A percentile compares a stretch with the other conserved stretches of the same genome.
These are phyloP conservation scores for Solenodon paradoxus DNA, from an alignment of 2,113 vertebrate species.

Conservation along the genomic window DNA sequence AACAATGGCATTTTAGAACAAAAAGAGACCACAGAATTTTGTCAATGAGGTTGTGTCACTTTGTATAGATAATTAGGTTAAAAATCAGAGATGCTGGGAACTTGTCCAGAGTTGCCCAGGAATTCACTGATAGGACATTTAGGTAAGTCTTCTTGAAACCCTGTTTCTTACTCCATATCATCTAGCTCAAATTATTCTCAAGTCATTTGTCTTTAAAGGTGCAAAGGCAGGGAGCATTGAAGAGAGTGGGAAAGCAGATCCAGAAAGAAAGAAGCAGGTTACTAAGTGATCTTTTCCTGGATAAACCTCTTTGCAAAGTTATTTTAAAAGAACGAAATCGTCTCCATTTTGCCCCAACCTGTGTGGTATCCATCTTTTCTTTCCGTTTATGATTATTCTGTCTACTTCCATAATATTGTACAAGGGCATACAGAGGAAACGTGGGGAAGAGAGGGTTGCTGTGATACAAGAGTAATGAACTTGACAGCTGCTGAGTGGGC, in stretches of 20 bases:
- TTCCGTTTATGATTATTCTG: neutral
- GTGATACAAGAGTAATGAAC: neutral
- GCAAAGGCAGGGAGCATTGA: too few relatives aligned
- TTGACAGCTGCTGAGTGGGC: neutral
- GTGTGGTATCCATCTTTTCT: neutral
- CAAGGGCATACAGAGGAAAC: neutral
- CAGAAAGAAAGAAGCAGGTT: neutral
- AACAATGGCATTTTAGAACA: neutral
- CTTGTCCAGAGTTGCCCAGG: neutral
- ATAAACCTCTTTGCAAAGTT: neutral
- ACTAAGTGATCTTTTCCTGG: neutral
- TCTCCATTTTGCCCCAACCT: neutral
- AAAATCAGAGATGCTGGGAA: neutral
- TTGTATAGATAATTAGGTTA: neutral
- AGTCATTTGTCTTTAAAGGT: neutral
- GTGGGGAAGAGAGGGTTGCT: neutral
- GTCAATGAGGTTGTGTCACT: neutral
- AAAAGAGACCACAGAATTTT: neutral
- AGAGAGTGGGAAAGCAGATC: neutral
- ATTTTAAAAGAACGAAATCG: neutral
- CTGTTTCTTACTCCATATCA: neutral
- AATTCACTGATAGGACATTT: neutral
- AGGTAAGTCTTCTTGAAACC: neutral
- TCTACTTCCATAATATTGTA: neutral
- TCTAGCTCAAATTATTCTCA: neutral